Conservation (phyloP, 2,113 vertebrate genomes). For the Petrocephalus zakoni region DNA sequence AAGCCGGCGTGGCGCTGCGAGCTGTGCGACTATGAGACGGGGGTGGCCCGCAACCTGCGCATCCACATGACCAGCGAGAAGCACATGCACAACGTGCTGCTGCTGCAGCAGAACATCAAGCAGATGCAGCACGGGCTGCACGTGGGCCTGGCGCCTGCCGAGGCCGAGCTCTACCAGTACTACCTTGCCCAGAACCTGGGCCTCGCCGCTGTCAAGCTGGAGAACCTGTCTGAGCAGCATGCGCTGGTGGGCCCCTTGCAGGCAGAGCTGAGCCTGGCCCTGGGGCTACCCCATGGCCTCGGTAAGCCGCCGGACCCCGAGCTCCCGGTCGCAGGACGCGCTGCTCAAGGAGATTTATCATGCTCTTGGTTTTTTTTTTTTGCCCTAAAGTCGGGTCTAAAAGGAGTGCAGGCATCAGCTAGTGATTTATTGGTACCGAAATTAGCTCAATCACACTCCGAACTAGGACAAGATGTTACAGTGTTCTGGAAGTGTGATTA, state of each 20-base stretch:
- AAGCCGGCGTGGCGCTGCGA: conserved; percentile 98
- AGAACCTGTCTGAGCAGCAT: conserved; percentile 81
- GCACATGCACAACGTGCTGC: conserved; percentile 99
- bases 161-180: conserved; percentile 98
- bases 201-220: conserved; percentile 90
- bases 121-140: conserved; percentile 97
- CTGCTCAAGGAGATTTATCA: not conserved
- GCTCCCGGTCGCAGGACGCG: not conserved
- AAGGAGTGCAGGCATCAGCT: not conserved
- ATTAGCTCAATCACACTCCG: not conserved
- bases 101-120: conserved; percentile 99
- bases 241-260: conserved; percentile 95
- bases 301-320: conserved; percentile 63
- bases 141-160: conserved; percentile 66
- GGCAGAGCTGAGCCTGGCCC: conserved; percentile 81
- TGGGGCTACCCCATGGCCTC: conserved; percentile 82
- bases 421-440: not conserved
- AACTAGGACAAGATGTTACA: not conserved
- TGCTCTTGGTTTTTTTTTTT: not conserved
- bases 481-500: not conserved
- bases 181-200: conserved; percentile 99
- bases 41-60: conserved; percentile 90
- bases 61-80: conserved; percentile 99
- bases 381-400: not conserved
- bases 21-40: conserved; percentile 98